Evolutionary conservation across 2,113 vertebrate species (phyloP), one percentile per base, ranked within the genome.

Genomic region (Rhagologus leucostigma): DNA sequence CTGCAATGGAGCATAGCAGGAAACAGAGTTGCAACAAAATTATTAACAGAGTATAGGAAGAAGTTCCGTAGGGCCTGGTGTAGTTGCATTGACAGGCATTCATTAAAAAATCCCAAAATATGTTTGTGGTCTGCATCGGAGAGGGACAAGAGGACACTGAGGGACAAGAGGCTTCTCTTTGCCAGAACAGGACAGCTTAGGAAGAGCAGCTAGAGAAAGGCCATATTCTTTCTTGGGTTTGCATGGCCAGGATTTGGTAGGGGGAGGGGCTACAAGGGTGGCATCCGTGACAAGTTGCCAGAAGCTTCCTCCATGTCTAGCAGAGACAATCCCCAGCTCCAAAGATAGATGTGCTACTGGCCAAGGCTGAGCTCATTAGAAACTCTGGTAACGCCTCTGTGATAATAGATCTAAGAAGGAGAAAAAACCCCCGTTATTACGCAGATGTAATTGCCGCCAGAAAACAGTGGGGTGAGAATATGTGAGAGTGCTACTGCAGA

Each of bases 111-210:
- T 41, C 6, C 13, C 16, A 47, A 47, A 76, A 35, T 46, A 18
- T 21, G 5, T 11, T 24, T 29, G 1, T n/a, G 8, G 8, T 79
- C 29, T 71, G 10, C 33, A 20, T 3, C 9, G 24, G 23, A 18
- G 20, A 3, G 0, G 47, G 3, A 6, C 13, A 70, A 35, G 10
- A 55, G 7, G 3, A n/a, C 13, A 21, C 1, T 35, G 20, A 3
- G 0, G 47, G 3, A 6, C 13, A 70, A 35, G 10, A 55, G 7
- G 3, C 10, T 69, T 84, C 13, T 3, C 11, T 76, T 81, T 47
- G 22, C 15, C 62, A n/a, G 6, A 53, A 23, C 4, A 2, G 0
- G 20, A 24, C 11, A 55, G 8, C 10, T 44, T 50, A 32, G 3
- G 32, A 67, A 60, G 5, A 56, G 7, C 12, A 5, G 13, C 10